These are phyloP conservation scores for Oscheius sp. DNA, from an alignment of 1,140 invertebrate genomes.

Conservation along the genomic window DNA sequence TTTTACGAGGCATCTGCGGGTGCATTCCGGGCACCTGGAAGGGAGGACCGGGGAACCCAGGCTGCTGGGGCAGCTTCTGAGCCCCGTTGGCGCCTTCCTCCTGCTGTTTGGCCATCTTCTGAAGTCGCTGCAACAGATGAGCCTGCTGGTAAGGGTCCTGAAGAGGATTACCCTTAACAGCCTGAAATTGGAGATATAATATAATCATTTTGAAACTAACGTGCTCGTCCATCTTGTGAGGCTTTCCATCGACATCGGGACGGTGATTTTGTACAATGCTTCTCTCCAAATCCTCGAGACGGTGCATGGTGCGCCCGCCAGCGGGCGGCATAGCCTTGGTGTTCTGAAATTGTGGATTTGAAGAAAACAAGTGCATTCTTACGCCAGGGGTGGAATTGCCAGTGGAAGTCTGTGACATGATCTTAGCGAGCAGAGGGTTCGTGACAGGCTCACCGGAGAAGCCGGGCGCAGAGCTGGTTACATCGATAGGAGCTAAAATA, in stretches of 20 bases:
- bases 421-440: conserved; percentile 14
- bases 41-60: background rate
- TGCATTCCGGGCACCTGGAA: conserved; percentile 1
- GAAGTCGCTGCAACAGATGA: conserved; percentile 11
- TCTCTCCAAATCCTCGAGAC: conserved; percentile 8
- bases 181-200: background rate
- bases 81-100: conserved; percentile 3
- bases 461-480: background rate
- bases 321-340: background rate
- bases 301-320: background rate
- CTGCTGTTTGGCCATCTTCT: conserved; percentile 26
- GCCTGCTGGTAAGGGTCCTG: conserved; percentile 30
- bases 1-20: background rate
- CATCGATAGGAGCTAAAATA: background rate
- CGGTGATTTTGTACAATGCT: background rate
- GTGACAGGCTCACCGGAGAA: background rate
- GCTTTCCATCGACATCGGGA: background rate
- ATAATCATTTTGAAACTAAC: background rate
- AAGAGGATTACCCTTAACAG: conserved; percentile 12
- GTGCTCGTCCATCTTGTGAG: background rate
- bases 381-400: background rate
- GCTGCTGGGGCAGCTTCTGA: background rate
- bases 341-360: conserved; percentile 5
- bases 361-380: background rate
- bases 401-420: conserved; percentile 6